These are phyloP conservation scores for Gavialis gangeticus DNA, from an alignment of 2,113 vertebrate genomes.

Conservation along the genomic window DNA sequence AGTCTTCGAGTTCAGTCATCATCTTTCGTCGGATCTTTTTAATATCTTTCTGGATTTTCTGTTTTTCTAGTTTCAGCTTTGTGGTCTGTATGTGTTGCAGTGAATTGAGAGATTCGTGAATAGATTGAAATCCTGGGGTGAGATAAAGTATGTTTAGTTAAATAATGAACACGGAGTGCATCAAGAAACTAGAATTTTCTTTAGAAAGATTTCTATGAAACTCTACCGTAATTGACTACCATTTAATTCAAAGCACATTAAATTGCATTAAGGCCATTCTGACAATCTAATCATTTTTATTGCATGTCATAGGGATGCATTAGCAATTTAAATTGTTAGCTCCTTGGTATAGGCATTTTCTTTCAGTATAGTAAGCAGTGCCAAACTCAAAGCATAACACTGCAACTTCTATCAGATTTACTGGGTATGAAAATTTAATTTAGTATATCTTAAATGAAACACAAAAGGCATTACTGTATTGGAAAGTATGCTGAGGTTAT, in stretches of 20 bases:
- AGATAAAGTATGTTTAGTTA: slow-evolving; percentile 31
- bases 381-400: fast-evolving
- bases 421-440: background rate
- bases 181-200: background rate
- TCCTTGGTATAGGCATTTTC: background rate
- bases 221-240: background rate
- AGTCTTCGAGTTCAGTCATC: slow-evolving; percentile 47
- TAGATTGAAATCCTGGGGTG: slow-evolving; percentile 83
- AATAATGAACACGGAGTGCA: background rate
- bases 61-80: slow-evolving; percentile 84
- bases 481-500: background rate
- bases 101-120: slow-evolving; percentile 83
- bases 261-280: background rate
- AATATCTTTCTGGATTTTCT: slow-evolving; percentile 81
- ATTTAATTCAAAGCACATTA: background rate
- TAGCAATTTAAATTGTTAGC: background rate
- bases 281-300: background rate
- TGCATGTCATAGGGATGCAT: background rate
- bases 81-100: slow-evolving; percentile 84
- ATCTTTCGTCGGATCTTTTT: slow-evolving; percentile 75
- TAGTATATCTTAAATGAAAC: background rate
- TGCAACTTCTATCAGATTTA: background rate
- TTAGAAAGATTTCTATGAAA: background rate
- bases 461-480: background rate
- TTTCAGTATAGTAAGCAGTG: background rate